Evolutionary conservation across 2,797 vertebrate genomes (phyloP).

Genomic region (Pterois miles): DNA sequence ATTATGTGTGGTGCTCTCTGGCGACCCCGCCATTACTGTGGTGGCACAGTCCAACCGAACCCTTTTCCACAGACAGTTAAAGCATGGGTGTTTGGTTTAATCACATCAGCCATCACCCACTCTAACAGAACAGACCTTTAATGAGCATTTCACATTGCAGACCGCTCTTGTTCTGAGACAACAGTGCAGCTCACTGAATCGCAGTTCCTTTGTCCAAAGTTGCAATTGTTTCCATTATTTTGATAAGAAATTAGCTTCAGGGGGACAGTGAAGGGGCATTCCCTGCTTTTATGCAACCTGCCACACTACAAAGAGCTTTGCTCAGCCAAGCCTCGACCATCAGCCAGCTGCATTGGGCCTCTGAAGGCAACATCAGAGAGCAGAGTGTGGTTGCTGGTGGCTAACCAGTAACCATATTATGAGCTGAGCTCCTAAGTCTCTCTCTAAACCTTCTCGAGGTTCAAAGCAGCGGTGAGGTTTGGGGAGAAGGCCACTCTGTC

Average conservation of each 20-base stretch:
- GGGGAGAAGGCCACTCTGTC: constrained; percentile 75
- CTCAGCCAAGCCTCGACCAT: constrained; percentile 70
- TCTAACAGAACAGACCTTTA: neutral
- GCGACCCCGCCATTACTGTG: neutral
- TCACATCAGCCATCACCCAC: neutral
- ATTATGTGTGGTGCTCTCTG: neutral
- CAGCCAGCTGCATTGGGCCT: constrained; percentile 80
- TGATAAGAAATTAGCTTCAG: constrained; percentile 44
- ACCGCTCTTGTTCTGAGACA: neutral
- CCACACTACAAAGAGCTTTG: constrained; percentile 79
- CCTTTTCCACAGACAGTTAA: neutral
- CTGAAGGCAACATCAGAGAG: constrained; percentile 87
- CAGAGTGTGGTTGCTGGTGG: constrained; percentile 81
- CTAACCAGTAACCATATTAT: constrained; percentile 85
- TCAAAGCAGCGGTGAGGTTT: constrained; percentile 81
- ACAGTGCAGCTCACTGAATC: neutral
- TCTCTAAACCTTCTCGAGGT: constrained; percentile 80
- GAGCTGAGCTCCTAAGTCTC: constrained; percentile 81
- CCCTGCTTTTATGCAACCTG: constrained; percentile 74
- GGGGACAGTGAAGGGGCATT: constrained; percentile 62
- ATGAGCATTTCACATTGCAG: neutral
- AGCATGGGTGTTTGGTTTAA: neutral
- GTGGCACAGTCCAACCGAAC: neutral
- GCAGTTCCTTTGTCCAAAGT: constrained; percentile 9
- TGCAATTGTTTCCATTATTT: constrained; percentile 26